Base-by-base conservation (phyloP, 2,888 invertebrate species). In the Eristalis intricaria region DNA sequence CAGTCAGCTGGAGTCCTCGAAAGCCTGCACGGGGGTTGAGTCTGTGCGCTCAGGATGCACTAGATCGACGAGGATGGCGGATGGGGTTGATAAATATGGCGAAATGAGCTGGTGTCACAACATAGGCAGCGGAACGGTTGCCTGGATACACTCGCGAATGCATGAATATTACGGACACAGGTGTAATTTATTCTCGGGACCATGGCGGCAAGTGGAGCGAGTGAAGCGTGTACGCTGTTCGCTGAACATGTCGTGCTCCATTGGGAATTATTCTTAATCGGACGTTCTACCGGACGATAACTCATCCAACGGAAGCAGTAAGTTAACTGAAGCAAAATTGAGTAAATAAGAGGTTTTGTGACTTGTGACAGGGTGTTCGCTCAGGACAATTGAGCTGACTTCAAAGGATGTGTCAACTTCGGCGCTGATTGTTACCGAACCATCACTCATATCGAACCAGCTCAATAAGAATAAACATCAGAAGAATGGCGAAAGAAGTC, bases 161-260 rank as follows among this genome's bases (percentile, higher is more conserved):
- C 85, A 85, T 81, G 73, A 85, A 85, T 85, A 77, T 85, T 69
- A 58, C 63, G 77, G 73, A 60, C 81, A 64, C 81, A 81, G 85
- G 85, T 85, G 81, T 74, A 85, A 77, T 77, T 85, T 85, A 81
- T 85, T 73, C 68, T 68, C 64, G 71, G 64, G 73, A 68, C 76
- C 5, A 26, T 23, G 60, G 26, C 19, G 19, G 60, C 50, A 50
- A 50, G 50, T 8, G 50, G 19, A 50, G 50, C 50, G 50, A 50
- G 50, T 19, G 8, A 5, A 19, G 19, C 19, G 50, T 50, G 50
- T 19, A 50, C 50, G 8, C 50, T 50, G 50, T 50, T 8, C 2
- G 19, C n/a, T 50, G 50, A 50, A 50, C 50, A 19, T 50, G 50
- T 50, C 43, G 43, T 43, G 43, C 15, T 8, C 50, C 50, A 19